Base-by-base conservation (phyloP, 2,113 vertebrate species). In the Oryzias javanicus region DNA sequence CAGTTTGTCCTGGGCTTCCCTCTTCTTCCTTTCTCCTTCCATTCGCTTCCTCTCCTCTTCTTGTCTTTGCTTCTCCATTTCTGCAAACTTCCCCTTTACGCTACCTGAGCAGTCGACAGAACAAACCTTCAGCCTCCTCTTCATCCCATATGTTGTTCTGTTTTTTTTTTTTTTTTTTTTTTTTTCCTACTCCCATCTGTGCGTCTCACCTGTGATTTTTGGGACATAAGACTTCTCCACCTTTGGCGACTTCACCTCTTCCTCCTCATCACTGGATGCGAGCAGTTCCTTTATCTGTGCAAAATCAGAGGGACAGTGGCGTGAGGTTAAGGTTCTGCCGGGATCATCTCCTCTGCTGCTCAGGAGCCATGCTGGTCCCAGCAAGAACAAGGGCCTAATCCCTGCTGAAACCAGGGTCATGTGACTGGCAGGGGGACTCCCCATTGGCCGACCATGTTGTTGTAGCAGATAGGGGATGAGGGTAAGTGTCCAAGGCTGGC, bases 51-150 rank as follows among this genome's bases (percentile, higher is more conserved):
- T 94, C 80, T 97, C 91, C 67, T 84, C 96, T 68, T 96, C 95
- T 73, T 98, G 93, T 72, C 96, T 92, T 82, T 97, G 94, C 67
- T 97, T 98, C 81, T 98, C 97, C 97, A 99, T 99, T 89, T 94
- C 97, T 57, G 92, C 97, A 89, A 98, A 99, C 73, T 93, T 98
- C 64, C 97, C 97, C 87, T 98, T 98, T 54, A 99, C 97, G 0
- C 96, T 99, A 64, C 97, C 97, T 99, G 86, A 65, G 70, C 59
- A 80, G 68, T 46, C 55, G 50, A 68, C 52, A 69, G 6, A 70
- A 42, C 8, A 68, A 66, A 20, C 54, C 48, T 56, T 80, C 41
- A 76, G 52, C 56, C 18, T 55, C 41, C 8, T 16, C 24, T 24
- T 42, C 18, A 35, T 47, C 17, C 20, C 27, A 40, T 40, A 47